A percentile compares a stretch with the other conserved stretches of the same genome.
Evolutionary conservation across 2,113 vertebrate species (phyloP).

Genomic region (Rhinopomastus cyanomelas): DNA sequence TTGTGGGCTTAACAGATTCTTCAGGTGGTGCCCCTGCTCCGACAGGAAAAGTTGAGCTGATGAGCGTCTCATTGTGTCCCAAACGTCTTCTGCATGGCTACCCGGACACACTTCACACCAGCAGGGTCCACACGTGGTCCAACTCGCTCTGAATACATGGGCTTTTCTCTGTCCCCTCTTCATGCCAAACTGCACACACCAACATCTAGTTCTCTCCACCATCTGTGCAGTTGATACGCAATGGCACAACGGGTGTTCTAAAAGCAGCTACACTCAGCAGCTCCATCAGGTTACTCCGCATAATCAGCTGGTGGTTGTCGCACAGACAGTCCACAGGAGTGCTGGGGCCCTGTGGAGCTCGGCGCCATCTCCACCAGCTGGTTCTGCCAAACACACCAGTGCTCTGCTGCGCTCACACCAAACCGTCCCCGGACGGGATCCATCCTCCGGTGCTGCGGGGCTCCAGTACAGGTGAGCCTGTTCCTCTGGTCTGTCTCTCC

Average conservation of each 20-base stretch:
- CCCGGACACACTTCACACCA: not conserved
- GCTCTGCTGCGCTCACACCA: not conserved
- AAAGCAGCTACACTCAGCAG: not conserved
- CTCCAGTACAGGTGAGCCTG: fast-evolving
- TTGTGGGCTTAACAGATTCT: not conserved
- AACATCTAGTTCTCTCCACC: not conserved
- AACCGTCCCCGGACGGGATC: not conserved
- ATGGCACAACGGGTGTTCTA: not conserved
- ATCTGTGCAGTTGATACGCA: not conserved
- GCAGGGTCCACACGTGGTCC: not conserved
- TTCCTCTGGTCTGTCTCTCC: not conserved
- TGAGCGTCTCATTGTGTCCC: not conserved
- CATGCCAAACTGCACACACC: not conserved
- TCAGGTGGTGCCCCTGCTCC: not conserved
- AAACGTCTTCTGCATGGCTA: not conserved
- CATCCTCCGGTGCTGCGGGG: not conserved
- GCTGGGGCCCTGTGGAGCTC: not conserved
- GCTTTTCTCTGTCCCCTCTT: not conserved
- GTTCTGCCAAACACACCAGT: not conserved
- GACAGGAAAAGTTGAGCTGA: not conserved
- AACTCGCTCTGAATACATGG: not conserved
- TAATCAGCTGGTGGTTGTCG: no score
- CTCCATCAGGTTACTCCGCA: not conserved
- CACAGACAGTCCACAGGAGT: fast-evolving
- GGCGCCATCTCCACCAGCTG: fast-evolving